Conservation (phyloP, 1,140 invertebrate genomes). For the Linepithema humile region DNA sequence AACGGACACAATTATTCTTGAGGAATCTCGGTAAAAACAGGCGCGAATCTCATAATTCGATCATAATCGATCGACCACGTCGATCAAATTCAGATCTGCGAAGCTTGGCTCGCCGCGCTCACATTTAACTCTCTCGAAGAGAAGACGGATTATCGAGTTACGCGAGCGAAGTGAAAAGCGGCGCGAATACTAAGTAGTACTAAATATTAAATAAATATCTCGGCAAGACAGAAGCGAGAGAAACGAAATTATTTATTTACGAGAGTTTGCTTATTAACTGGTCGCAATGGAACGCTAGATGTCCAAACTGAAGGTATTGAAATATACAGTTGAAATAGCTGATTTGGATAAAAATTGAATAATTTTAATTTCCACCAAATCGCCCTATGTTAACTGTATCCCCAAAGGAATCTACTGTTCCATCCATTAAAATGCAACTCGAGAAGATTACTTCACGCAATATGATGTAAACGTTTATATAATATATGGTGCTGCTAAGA, state of each 20-base stretch:
- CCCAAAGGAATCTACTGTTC: constrained; percentile 9
- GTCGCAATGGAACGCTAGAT: background rate
- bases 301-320: background rate
- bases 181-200: constrained; percentile 7
- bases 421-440: background rate
- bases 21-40: constrained; percentile 34
- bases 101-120: constrained; percentile 38
- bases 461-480: constrained; percentile 21
- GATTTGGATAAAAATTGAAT: background rate
- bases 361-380: background rate
- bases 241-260: background rate
- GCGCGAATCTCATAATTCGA: constrained; percentile 20
- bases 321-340: background rate
- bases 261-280: too few relatives aligned
- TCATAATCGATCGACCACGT: constrained; percentile 11
- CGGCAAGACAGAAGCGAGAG: background rate
- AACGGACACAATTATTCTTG: constrained; percentile 2
- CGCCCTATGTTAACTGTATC: background rate
- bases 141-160: background rate
- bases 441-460: constrained; percentile 15
- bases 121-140: constrained; percentile 29
- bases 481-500: constrained; percentile 42
- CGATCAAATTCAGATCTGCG: constrained; percentile 1
- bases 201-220: constrained; percentile 49
- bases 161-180: constrained; percentile 17